These are phyloP conservation scores for Arctopsyche grandis DNA, from an alignment of 1,140 invertebrate species.

Conservation along the genomic window DNA sequence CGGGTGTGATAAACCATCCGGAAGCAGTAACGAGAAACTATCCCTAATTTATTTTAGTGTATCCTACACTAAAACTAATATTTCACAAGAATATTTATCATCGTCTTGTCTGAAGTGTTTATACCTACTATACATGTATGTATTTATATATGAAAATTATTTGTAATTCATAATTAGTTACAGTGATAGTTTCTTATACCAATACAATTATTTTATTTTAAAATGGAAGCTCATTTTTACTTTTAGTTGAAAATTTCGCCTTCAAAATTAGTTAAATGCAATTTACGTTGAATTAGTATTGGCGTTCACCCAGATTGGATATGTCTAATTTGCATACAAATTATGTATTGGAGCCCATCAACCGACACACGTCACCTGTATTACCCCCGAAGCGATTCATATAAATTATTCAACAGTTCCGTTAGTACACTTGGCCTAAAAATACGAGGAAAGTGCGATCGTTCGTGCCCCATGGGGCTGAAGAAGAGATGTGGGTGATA, in stretches of 20 bases:
- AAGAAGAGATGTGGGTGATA: too few species aligned
- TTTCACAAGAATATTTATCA: neutral
- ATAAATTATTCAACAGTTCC: conserved; percentile 15
- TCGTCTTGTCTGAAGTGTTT: neutral
- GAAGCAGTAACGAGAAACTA: neutral
- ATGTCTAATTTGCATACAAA: conserved; percentile 2
- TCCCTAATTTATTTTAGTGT: neutral
- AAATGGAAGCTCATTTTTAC: too few species aligned
- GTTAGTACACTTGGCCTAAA: too few species aligned
- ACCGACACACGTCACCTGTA: neutral
- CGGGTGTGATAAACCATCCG: conserved; percentile 1
- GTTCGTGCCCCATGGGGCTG: too few species aligned
- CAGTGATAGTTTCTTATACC: too few species aligned
- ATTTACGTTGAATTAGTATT: neutral
- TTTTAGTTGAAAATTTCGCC: too few species aligned
- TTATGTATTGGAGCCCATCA: neutral
- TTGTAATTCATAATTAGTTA: too few species aligned
- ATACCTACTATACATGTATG: too few species aligned
- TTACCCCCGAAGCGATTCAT: neutral
- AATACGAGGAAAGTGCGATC: too few species aligned
- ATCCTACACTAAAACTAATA: neutral
- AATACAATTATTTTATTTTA: too few species aligned
- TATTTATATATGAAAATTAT: too few species aligned
- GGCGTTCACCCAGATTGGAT: neutral
- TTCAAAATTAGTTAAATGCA: too few species aligned